Percentiles rank a stretch among this genome's conserved stretches.
Conservation (phyloP, 2,888 invertebrate genomes). For the Nomada flava region DNA sequence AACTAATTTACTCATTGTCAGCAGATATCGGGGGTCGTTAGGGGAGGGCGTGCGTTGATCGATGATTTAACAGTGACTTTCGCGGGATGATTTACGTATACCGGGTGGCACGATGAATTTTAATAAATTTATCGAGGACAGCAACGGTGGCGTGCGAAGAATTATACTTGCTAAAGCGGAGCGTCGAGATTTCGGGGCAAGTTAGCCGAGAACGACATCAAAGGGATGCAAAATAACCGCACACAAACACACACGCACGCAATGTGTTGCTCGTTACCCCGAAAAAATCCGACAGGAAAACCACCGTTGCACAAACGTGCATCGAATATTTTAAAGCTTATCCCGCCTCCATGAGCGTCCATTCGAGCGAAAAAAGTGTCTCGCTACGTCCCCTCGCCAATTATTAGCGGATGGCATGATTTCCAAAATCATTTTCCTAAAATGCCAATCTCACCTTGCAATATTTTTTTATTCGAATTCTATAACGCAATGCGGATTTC, state of each 20-base stretch:
- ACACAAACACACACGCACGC: slow-evolving; percentile 17
- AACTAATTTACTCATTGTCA: slow-evolving; percentile 15
- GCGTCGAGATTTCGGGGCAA: slow-evolving; percentile 35
- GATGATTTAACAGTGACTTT: slow-evolving; percentile 36
- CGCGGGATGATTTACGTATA: slow-evolving; percentile 25
- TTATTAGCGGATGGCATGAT: slow-evolving; percentile 6
- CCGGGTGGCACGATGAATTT: slow-evolving; percentile 30
- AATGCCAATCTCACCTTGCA: neutral
- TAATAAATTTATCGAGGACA: slow-evolving; percentile 48
- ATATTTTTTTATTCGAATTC: too few relatives aligned
- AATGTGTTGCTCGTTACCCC: slow-evolving; percentile 36
- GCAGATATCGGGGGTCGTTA: neutral
- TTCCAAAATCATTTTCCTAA: neutral
- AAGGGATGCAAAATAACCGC: slow-evolving; percentile 57
- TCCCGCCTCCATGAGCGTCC: neutral
- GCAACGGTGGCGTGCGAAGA: slow-evolving; percentile 21
- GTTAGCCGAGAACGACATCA: slow-evolving; percentile 40
- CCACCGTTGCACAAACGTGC: slow-evolving; percentile 16
- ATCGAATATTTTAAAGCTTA: slow-evolving; percentile 42
- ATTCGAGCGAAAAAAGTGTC: slow-evolving; percentile 24
- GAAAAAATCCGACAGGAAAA: slow-evolving; percentile 10
- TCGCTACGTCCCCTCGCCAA: slow-evolving; percentile 5
- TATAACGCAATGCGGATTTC: too few relatives aligned
- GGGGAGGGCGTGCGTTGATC: slow-evolving; percentile 10
- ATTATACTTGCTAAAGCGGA: slow-evolving; percentile 55